Percentiles rank a stretch among this genome's conserved stretches.
Evolutionary conservation across 2,888 invertebrate genomes (phyloP).

Genomic region (Phoenoteleia sp.): DNA sequence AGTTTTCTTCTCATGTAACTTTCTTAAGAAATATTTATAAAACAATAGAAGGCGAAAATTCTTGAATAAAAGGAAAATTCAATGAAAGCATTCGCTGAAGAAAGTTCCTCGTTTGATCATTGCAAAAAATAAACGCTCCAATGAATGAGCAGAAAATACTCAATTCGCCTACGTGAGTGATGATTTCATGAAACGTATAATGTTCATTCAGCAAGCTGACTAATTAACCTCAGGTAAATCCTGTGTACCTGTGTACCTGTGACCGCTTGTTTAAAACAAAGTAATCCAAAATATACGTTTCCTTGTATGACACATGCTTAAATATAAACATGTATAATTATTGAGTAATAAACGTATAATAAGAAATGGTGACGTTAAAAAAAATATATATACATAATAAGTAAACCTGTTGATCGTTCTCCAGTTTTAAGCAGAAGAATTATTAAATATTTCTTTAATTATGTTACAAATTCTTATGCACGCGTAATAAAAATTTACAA

Average conservation of each 20-base stretch:
- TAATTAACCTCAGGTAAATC: constrained; percentile 32
- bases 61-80: too few relatives aligned
- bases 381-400: too few relatives aligned
- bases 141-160: constrained; percentile 18
- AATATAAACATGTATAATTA: constrained; percentile 13
- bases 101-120: too few relatives aligned
- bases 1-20: background rate
- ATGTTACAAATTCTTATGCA: background rate
- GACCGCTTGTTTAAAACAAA: constrained; percentile 7
- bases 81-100: too few relatives aligned
- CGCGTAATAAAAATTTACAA: too few relatives aligned
- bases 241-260: constrained; percentile 15
- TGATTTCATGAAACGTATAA: constrained; percentile 44
- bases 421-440: too few relatives aligned
- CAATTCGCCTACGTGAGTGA: constrained; percentile 30
- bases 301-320: constrained; percentile 20
- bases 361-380: too few relatives aligned
- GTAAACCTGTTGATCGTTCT: too few relatives aligned
- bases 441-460: background rate
- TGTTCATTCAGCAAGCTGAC: constrained; percentile 32
- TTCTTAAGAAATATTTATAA: too few relatives aligned
- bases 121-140: too few relatives aligned
- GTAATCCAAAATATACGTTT: constrained; percentile 34
- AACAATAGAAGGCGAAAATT: too few relatives aligned
- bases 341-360: constrained; percentile 5